Percentiles rank a stretch among this genome's conserved stretches.
Conservation (phyloP, 2,113 vertebrate genomes). For the Ameiurus melas region DNA sequence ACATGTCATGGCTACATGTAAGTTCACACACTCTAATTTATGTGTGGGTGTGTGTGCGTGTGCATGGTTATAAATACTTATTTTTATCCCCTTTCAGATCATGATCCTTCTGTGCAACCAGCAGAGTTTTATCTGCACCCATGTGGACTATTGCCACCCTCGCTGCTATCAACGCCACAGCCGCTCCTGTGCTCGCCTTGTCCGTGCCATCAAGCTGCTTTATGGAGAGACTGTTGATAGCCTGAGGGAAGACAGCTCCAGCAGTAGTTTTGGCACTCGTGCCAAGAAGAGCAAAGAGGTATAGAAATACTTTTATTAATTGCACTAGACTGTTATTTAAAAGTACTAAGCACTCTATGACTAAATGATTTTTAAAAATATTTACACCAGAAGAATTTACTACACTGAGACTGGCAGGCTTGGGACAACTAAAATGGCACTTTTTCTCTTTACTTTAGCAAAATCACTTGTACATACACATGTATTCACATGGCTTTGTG, state of each 20-base stretch:
- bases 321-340: background rate
- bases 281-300: slow-evolving; percentile 95
- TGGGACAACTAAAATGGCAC: too few relatives aligned
- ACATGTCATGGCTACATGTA: slow-evolving; percentile 98
- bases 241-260: slow-evolving; percentile 77
- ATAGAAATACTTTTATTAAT: background rate
- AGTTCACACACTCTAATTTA: slow-evolving; percentile 54
- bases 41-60: background rate
- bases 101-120: slow-evolving; percentile 98
- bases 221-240: slow-evolving; percentile 93
- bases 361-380: background rate
- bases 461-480: too few relatives aligned
- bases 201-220: slow-evolving; percentile 93
- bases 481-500: too few relatives aligned
- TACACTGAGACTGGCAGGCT: background rate
- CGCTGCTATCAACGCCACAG: slow-evolving; percentile 97
- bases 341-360: background rate
- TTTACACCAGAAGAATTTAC: background rate
- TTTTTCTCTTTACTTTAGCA: too few relatives aligned
- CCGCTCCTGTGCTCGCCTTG: slow-evolving; percentile 92
- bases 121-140: slow-evolving; percentile 97
- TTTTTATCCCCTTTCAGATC: slow-evolving; percentile 74
- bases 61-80: background rate
- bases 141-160: slow-evolving; percentile 94
- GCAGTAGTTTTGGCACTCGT: slow-evolving; percentile 70